Conservation (phyloP, 2,888 invertebrate genomes). For the Amphipyra tragopoginis region DNA sequence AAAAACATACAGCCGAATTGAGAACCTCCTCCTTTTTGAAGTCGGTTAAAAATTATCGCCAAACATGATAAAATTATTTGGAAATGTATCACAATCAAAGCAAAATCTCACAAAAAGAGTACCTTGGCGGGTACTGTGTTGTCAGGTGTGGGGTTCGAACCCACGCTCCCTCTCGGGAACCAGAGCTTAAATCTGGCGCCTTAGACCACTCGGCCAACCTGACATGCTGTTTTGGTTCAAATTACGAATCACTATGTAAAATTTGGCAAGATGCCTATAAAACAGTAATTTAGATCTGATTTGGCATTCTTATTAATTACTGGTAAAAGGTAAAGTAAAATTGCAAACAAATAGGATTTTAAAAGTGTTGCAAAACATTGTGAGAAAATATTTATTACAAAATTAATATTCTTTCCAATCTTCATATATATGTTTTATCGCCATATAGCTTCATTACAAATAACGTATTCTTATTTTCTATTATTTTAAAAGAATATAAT, state of each 20-base stretch:
- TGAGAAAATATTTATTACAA: too few relatives aligned
- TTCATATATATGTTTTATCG: too few relatives aligned
- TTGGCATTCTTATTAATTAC: neutral
- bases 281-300: neutral
- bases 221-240: constrained; percentile 72
- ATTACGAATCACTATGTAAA: constrained; percentile 23
- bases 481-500: too few relatives aligned
- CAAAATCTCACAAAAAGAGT: neutral
- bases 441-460: too few relatives aligned
- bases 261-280: constrained; percentile 52
- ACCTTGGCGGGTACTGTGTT: constrained; percentile 48
- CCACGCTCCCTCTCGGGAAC: constrained; percentile 95
- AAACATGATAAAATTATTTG: too few relatives aligned
- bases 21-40: too few relatives aligned
- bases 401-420: too few relatives aligned
- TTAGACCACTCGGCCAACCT: constrained; percentile 96
- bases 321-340: neutral
- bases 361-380: too few relatives aligned
- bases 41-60: too few relatives aligned
- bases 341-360: too few relatives aligned
- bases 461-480: too few relatives aligned
- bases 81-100: neutral
- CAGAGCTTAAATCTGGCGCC: constrained; percentile 96
- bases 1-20: too few relatives aligned
- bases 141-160: constrained; percentile 96